Conservation (phyloP, 2,888 invertebrate genomes). For the Desoria tigrina region DNA sequence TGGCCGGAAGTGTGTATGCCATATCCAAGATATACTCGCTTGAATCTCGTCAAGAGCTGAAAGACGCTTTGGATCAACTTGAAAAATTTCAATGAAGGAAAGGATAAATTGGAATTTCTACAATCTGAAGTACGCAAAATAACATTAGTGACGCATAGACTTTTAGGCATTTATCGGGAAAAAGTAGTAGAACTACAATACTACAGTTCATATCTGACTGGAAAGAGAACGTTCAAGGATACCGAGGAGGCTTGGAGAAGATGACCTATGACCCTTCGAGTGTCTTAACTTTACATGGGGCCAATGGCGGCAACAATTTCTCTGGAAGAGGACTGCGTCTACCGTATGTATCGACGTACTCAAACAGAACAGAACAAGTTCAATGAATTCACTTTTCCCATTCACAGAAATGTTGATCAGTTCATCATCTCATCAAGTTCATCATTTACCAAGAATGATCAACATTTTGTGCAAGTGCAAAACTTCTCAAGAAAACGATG, state of each 20-base stretch:
- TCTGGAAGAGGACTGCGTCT: too few relatives aligned
- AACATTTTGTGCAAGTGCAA: too few relatives aligned
- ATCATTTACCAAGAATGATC: too few relatives aligned
- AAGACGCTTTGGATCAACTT: not conserved
- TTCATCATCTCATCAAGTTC: too few relatives aligned
- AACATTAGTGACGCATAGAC: not conserved
- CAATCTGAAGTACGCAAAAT: not conserved
- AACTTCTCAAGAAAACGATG: too few relatives aligned
- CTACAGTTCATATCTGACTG: not conserved
- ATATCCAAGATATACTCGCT: not conserved
- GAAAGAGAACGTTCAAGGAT: constrained; percentile 9
- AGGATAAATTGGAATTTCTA: not conserved
- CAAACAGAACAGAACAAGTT: too few relatives aligned
- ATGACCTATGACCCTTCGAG: too few relatives aligned
- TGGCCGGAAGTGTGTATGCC: not conserved
- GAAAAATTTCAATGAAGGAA: not conserved
- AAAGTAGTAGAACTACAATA: not conserved
- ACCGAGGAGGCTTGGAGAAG: constrained; percentile 16
- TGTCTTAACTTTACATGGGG: too few relatives aligned
- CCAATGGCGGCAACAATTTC: too few relatives aligned
- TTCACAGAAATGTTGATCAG: too few relatives aligned
- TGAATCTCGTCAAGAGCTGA: not conserved
- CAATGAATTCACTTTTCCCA: too few relatives aligned
- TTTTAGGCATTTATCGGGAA: not conserved
- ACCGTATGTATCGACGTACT: too few relatives aligned